Conservation (phyloP, 2,113 vertebrate genomes). For the Mirounga angustirostris region DNA sequence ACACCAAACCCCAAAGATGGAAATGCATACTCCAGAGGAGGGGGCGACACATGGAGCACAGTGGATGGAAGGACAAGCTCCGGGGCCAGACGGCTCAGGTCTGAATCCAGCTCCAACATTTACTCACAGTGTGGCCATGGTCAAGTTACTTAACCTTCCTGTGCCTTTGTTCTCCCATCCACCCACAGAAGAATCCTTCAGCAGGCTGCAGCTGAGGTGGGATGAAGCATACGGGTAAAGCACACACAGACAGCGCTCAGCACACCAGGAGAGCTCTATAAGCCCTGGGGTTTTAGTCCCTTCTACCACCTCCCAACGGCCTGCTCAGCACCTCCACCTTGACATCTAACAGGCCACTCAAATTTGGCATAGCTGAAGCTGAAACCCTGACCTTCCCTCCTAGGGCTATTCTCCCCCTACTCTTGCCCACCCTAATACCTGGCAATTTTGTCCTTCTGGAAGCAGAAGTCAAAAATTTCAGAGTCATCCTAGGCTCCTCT, state of each 20-base stretch:
- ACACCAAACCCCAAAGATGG: no score
- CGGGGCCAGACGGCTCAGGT: background rate
- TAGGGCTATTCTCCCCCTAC: background rate
- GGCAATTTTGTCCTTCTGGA: background rate
- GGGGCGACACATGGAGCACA: no score
- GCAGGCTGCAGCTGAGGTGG: background rate
- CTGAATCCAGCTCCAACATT: background rate
- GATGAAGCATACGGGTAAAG: rapidly evolving
- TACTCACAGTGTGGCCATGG: rapidly evolving
- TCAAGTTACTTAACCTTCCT: background rate
- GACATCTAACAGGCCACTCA: background rate
- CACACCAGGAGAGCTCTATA: background rate
- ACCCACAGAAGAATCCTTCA: background rate
- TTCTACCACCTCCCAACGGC: background rate
- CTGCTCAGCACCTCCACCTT: background rate
- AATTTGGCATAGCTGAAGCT: background rate
- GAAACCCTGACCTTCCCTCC: background rate
- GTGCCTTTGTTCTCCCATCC: background rate
- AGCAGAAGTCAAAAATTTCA: background rate
- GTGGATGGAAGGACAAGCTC: background rate
- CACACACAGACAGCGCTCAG: background rate
- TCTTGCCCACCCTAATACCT: background rate
- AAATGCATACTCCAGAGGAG: background rate
- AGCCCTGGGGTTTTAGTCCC: rapidly evolving
- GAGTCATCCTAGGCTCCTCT: background rate